Conservation (phyloP, 2,888 invertebrate genomes). For the Nemoura dubitans region DNA sequence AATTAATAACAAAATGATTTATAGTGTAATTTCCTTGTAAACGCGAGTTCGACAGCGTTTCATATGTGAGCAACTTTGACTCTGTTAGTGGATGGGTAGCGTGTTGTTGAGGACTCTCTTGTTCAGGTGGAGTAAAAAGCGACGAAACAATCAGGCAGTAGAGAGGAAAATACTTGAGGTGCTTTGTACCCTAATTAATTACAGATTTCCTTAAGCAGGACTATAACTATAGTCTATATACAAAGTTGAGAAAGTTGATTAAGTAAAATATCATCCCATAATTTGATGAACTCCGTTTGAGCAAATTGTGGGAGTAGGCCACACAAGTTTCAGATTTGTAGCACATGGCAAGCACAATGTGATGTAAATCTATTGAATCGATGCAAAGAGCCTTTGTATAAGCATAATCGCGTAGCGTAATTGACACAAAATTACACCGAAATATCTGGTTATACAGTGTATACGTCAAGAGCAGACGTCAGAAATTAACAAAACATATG, state of each 20-base stretch:
- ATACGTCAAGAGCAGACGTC: neutral
- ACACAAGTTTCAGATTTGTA: neutral
- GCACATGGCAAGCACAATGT: neutral
- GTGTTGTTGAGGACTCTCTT: neutral
- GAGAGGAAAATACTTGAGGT: neutral
- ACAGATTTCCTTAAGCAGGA: neutral
- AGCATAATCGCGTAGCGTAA: neutral
- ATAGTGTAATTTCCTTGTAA: neutral
- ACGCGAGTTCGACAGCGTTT: neutral
- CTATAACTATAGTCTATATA: neutral
- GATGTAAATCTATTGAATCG: neutral
- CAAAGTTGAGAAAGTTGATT: neutral
- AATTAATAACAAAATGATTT: conserved; percentile 4
- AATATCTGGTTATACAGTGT: neutral
- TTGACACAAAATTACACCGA: neutral
- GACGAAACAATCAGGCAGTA: neutral
- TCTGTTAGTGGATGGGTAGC: too few species aligned
- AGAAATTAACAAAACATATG: neutral
- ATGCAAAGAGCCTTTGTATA: neutral
- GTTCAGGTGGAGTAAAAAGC: neutral
- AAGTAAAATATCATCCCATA: neutral
- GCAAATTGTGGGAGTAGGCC: neutral
- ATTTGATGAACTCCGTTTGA: neutral
- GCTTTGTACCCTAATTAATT: neutral
- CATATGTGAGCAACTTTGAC: neutral